Percentiles rank a stretch among this genome's conserved stretches.
phyloP scores from a whole-genome alignment of 1,140 invertebrate genomes.

The Papilio polytes region DNA sequence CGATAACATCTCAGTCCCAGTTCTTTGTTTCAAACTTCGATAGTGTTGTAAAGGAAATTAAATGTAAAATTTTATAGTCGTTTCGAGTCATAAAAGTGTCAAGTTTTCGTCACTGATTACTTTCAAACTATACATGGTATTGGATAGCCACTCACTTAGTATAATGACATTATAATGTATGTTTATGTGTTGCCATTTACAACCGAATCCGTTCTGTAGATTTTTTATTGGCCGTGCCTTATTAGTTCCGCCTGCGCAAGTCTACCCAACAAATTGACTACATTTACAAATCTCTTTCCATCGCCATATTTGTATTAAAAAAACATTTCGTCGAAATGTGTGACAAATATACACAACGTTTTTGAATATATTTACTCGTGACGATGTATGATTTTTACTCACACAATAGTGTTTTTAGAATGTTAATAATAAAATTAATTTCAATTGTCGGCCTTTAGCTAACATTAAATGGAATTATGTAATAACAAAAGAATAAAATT shows the following conservation, averaged over 20 bases:
- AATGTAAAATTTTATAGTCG: slow-evolving; percentile 2
- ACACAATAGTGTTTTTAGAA: neutral
- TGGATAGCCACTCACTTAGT: neutral
- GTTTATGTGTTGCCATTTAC: slow-evolving; percentile 22
- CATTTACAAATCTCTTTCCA: slow-evolving; percentile 11
- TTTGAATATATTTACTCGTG: neutral
- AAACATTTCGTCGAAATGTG: neutral
- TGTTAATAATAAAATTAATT: neutral
- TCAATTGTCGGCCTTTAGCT: neutral
- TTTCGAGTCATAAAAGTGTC: neutral
- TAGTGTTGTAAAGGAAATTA: neutral
- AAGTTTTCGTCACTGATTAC: slow-evolving; percentile 6
- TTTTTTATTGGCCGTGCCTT: slow-evolving; percentile 6
- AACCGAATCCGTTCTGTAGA: slow-evolving; percentile 2
- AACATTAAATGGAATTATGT: neutral
- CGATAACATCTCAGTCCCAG: neutral
- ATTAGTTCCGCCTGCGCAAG: slow-evolving; percentile 13
- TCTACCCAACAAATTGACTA: neutral
- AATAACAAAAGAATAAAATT: slow-evolving; percentile 18
- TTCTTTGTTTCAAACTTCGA: slow-evolving; percentile 14
- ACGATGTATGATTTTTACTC: neutral
- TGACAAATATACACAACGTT: neutral
- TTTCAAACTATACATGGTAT: slow-evolving; percentile 2
- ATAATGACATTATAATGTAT: slow-evolving; percentile 16
- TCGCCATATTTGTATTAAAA: neutral